Evolutionary conservation across 2,113 vertebrate genomes (phyloP), one percentile per base, ranked within the genome.

Genomic region (Mixornis gularis): DNA sequence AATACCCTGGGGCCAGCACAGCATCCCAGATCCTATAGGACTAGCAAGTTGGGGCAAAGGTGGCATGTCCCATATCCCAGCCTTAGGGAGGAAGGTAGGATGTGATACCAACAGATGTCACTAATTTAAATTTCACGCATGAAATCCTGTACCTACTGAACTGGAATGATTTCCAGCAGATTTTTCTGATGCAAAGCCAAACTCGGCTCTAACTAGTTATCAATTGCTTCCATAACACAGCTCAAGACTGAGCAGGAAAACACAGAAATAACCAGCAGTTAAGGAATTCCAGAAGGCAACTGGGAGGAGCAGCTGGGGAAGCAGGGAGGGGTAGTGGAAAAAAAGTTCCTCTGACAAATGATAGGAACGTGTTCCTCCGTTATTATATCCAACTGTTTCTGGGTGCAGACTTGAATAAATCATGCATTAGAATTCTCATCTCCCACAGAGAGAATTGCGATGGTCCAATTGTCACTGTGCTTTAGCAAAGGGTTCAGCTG

Each of bases 221-320:
- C 27, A n/a, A 44, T 21, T 74, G 36, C 60, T 87, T 73, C 62
- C 32, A 38, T 38, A 64, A 58, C 21, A 66, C 2, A 3, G 55
- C 79, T 87, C 6, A 6, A 55, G 30, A 72, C 22, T 0, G 21
- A 84, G 56, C 49, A 90, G 17, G 17, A 88, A 84, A 82, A 46
- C 30, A 62, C 27, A 66, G 53, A 87, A 72, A 66, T 60, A 79
- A 70, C 7, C 2, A 7, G 62, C 38, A 82, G 36, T 19, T 58
- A 41, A 81, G 49, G 56, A 91, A 62, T 40, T 83, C 76, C 64
- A 95, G 72, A 88, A 92, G 56, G 53, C 0, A 0, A 29, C 3
- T 1, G 3, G 51, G 43, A 14, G 5, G 4, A n/a, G 30, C 0
- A 0, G 16, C 9, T 8, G 10, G 12, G 32, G 32, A 76, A 59